Percentiles rank a stretch among this genome's conserved stretches.
Conservation (phyloP, 2,797 vertebrate genomes). For the Hoplostethus atlanticus region DNA sequence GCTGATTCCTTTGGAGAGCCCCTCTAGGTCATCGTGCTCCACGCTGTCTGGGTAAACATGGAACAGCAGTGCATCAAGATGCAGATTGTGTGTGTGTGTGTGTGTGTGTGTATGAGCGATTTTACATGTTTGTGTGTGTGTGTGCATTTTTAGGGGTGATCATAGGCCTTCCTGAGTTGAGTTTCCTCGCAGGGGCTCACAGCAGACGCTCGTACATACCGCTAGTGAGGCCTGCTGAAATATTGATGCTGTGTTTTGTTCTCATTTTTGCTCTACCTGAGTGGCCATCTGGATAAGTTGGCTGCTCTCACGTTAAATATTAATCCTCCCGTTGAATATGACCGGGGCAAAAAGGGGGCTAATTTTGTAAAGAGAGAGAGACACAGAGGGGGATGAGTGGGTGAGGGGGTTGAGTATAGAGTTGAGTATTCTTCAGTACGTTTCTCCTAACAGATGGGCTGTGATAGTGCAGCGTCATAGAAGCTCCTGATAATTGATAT, state of each 20-base stretch:
- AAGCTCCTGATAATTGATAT: constrained; percentile 71
- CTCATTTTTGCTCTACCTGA: constrained; percentile 67
- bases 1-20: constrained; percentile 56
- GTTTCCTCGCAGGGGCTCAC: constrained; percentile 50
- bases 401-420: constrained; percentile 20
- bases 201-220: constrained; percentile 35
- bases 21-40: constrained; percentile 46
- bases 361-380: constrained; percentile 75
- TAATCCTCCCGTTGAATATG: constrained; percentile 66
- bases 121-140: constrained; percentile 37
- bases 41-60: constrained; percentile 64
- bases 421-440: constrained; percentile 68
- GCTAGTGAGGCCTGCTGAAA: constrained; percentile 63
- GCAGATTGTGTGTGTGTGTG: constrained; percentile 59
- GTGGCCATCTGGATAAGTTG: constrained; percentile 70
- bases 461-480: constrained; percentile 60
- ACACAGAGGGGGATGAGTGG: constrained; percentile 15
- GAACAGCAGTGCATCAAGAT: constrained; percentile 71
- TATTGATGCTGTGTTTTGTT: constrained; percentile 78
- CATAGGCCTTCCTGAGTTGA: constrained; percentile 47
- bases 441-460: constrained; percentile 80
- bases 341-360: constrained; percentile 62
- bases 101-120: constrained; percentile 17
- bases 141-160: constrained; percentile 31
- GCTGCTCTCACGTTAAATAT: constrained; percentile 79